These are phyloP conservation scores for Drosophila fulvimacula DNA, from an alignment of 2,888 invertebrate species.

Conservation along the genomic window DNA sequence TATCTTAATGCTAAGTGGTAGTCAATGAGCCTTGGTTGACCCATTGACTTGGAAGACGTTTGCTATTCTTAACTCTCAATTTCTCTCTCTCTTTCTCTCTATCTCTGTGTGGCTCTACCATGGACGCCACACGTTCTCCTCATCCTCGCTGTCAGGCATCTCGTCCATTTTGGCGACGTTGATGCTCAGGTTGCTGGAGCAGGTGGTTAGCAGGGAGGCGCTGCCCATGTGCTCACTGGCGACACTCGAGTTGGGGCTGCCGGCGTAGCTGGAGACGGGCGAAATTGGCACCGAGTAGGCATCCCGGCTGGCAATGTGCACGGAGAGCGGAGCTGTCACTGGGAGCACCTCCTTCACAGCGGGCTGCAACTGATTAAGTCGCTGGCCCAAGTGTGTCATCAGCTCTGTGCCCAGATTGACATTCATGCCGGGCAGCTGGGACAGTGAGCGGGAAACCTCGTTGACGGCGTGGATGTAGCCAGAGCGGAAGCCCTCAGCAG, in stretches of 20 bases:
- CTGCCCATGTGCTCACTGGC: conserved; percentile 54
- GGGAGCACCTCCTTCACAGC: conserved; percentile 76
- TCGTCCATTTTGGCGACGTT: conserved; percentile 70
- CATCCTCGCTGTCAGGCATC: conserved; percentile 64
- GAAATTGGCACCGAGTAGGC: conserved; percentile 83
- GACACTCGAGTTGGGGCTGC: conserved; percentile 82
- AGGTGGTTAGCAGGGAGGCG: conserved; percentile 74
- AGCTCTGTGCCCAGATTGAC: conserved; percentile 93
- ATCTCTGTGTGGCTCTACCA: conserved; percentile 65
- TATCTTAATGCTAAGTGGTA: conserved; percentile 51
- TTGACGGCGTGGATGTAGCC: conserved; percentile 96
- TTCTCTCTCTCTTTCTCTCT: not conserved
- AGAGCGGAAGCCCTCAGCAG: conserved; percentile 93
- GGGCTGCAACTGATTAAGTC: conserved; percentile 87
- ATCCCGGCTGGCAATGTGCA: conserved; percentile 77
- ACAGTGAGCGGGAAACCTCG: conserved; percentile 94
- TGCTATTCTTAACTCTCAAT: conserved; percentile 31
- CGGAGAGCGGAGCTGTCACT: conserved; percentile 80
- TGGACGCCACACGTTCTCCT: conserved; percentile 83
- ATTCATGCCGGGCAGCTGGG: conserved; percentile 94
- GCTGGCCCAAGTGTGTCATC: conserved; percentile 95
- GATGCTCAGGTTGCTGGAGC: conserved; percentile 66
- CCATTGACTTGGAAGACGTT: conserved; percentile 67
- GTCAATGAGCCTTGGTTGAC: conserved; percentile 32
- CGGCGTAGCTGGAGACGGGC: conserved; percentile 83